Percentiles rank a stretch among this genome's conserved stretches.
Evolutionary conservation across 1,140 invertebrate species (phyloP).

Genomic region (Leptonema lineaticorne): DNA sequence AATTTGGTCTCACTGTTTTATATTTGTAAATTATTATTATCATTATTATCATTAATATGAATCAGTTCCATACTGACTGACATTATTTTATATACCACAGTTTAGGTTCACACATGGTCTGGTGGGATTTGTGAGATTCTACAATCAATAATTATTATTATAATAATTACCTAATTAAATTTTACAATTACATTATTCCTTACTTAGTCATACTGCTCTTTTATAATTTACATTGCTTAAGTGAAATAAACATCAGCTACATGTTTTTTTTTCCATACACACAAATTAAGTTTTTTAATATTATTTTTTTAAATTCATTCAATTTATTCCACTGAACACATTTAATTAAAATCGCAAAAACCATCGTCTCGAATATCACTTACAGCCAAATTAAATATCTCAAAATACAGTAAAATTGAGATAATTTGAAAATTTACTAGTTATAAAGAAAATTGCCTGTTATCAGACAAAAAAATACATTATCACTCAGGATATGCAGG

Average conservation of each 20-base stretch:
- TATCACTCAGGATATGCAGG: conserved; percentile 14
- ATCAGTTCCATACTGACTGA: conserved; percentile 35
- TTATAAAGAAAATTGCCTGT: conserved; percentile 23
- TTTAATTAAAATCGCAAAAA: conserved; percentile 20
- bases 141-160: conserved; percentile 35
- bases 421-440: conserved; percentile 31
- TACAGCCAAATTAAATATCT: conserved; percentile 27
- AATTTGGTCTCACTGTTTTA: conserved; percentile 42
- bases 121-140: conserved; percentile 43
- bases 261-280: conserved; percentile 23
- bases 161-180: conserved; percentile 40
- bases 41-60: conserved; percentile 23
- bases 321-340: conserved; percentile 33
- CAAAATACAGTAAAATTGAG: conserved; percentile 2
- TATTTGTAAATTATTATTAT: conserved; percentile 33
- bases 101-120: conserved; percentile 40
- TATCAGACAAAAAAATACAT: conserved; percentile 17
- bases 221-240: conserved; percentile 32
- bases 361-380: conserved; percentile 24
- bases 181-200: conserved; percentile 40
- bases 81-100: conserved; percentile 32
- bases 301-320: no score
- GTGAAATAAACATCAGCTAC: conserved; percentile 29
- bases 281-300: conserved; percentile 5
- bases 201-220: conserved; percentile 34